Base-by-base conservation (phyloP, 2,113 vertebrate species). In the Boulengeromyrus knoepffleri region DNA sequence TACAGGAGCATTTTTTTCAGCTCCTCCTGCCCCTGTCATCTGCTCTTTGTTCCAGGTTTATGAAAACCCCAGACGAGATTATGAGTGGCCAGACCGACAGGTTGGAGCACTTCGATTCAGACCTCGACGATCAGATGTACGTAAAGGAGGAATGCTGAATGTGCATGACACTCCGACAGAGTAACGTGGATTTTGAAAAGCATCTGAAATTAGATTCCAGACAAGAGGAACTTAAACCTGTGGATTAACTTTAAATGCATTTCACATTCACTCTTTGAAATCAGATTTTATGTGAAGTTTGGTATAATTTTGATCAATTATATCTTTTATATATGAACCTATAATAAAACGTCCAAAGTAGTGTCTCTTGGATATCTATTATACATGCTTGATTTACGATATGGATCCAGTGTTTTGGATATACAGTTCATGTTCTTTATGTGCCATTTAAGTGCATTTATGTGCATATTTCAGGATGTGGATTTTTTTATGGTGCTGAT, bases 31-130 rank as follows among this genome's bases (percentile, higher is more conserved):
- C 24, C 10, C 15, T 85, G 3, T 49, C n/a, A 39, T 85, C 21
- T 46, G 39, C 46, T 80, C 12, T 42, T 27, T 50, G 9, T 84
- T 47, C 21, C 94, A 99, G 99, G 96, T 99, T 99, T 93, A 99
- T 99, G 97, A 99, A 99, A 93, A 99, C 98, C 49, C 99, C 99
- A 0, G 99, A 99, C 0, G 99, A 99, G 95, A 99, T 99, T 42
- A 98, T 99, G 97, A 99, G 97, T 52, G 97, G 99, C 56, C 97
- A 98, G 93, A 97, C 98, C 10, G 99, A 99, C 91, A 97, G 98
- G 52, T 95, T 99, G 9, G 98, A 99, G 92, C 97, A 98, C 94
- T 95, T 99, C 88, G 99, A 99, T 95, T 98, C 97, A 1, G 99
- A 99, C 95, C 95, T 97, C 92, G 97, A 99, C 83, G 98, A 99